Evolutionary conservation across 2,888 invertebrate genomes (phyloP), one percentile per base, ranked within the genome.

Genomic region (Dolichomitus sp.): DNA sequence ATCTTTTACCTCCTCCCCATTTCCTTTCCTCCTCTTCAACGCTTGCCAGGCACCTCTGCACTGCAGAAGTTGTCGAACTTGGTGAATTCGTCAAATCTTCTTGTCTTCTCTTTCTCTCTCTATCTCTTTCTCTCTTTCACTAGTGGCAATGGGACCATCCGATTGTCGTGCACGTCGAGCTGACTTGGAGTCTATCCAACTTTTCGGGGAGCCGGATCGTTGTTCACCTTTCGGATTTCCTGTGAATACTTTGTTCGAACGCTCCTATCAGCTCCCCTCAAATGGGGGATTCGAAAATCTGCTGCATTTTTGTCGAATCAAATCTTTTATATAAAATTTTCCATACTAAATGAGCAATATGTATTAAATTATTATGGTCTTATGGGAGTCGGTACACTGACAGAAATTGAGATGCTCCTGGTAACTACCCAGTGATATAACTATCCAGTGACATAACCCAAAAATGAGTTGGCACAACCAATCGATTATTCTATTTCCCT

Each of bases 121-220:
- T 19, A 19, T 45, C 45, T 27, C 37, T 68, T 30, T 17, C 30
- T 57, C 57, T 70, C 30, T 40, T 19, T 54, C 40, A 37, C 45
- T 33, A 54, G 37, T 30, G 57, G 27, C 4, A 30, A 11, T 27
- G n/a, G 27, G 40, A 45, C 50, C 42, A 54, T 50, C 59, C 42
- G 66, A 84, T 66, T 42, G 63, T 57, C 59, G 37, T 19, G 73
- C 48, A 42, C 59, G 50, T 83, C 63, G 84, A 80, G 77, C 86
- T 88, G 86, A 88, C 85, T 90, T 90, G 90, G 90, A 90, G 63
- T 61, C 63, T 61, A 69, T 89, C 91, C 90, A 91, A 89, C 83
- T 86, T 86, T 80, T 33, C 74, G 77, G 75, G 78, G 63, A 57
- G 74, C 75, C 69, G 78, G 83, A 88, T 89, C 83, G 84, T 85